Conservation (phyloP, 2,888 invertebrate species). For the Drosophila kambysellisi region DNA sequence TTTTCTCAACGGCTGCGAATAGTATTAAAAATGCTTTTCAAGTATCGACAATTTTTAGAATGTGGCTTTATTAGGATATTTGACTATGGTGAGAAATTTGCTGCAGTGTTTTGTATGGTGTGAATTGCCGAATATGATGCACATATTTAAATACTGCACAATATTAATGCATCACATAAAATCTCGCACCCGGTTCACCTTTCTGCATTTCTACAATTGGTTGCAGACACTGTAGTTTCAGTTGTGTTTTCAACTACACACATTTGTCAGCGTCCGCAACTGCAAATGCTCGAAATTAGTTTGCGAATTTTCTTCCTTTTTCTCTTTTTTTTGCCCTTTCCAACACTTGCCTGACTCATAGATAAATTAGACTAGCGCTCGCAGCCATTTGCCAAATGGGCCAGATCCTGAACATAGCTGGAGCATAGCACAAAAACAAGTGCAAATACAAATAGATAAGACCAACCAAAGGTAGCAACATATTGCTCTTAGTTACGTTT, state of each 20-base stretch:
- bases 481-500: constrained; percentile 15
- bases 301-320: constrained; percentile 2
- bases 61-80: too few relatives aligned
- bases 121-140: too few relatives aligned
- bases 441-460: constrained; percentile 12
- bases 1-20: too few relatives aligned
- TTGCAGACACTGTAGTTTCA: not conserved
- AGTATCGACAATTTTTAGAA: not conserved
- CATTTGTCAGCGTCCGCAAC: constrained; percentile 47
- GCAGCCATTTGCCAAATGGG: constrained; percentile 47
- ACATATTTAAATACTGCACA: too few relatives aligned
- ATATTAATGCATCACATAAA: not conserved
- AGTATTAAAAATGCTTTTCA: not conserved
- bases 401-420: constrained; percentile 32
- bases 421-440: constrained; percentile 9
- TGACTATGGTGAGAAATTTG: too few relatives aligned
- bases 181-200: too few relatives aligned
- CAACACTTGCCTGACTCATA: constrained; percentile 42
- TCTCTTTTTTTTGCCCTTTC: not conserved
- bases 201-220: not conserved
- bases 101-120: too few relatives aligned
- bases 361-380: constrained; percentile 58
- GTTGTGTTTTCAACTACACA: constrained; percentile 27
- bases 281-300: constrained; percentile 35
- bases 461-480: constrained; percentile 16